Evolutionary conservation across 2,888 invertebrate genomes (phyloP).

Genomic region (Drosophila subquinaria): DNA sequence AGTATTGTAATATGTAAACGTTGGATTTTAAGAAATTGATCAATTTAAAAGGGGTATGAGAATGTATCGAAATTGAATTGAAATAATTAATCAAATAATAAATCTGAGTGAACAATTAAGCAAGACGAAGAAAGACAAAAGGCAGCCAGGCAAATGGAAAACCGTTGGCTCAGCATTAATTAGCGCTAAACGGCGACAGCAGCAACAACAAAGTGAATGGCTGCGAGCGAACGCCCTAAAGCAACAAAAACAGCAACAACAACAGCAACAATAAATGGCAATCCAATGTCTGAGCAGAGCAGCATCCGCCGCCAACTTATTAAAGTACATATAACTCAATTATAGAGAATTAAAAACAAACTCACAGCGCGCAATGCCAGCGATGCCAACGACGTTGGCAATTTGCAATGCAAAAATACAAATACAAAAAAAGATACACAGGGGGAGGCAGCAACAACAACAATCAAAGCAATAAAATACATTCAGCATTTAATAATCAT

Average conservation of each 20-base stretch:
- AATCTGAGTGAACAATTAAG: conserved; percentile 76
- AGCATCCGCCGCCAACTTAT: conserved; percentile 77
- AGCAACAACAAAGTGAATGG: conserved; percentile 41
- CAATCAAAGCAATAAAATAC: conserved; percentile 79
- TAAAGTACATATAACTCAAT: conserved; percentile 82
- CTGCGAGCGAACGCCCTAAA: conserved; percentile 60
- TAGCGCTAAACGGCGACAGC: conserved; percentile 77
- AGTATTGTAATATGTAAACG: background rate
- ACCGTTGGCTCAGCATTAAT: conserved; percentile 80
- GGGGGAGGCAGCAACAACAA: conserved; percentile 37
- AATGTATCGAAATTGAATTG: conserved; percentile 52
- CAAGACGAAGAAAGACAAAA: conserved; percentile 65
- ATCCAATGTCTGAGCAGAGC: conserved; percentile 45
- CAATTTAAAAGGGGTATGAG: conserved; percentile 4
- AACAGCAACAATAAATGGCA: conserved; percentile 36
- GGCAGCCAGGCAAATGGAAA: conserved; percentile 65
- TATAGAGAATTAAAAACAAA: conserved; percentile 82
- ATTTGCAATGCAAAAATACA: conserved; percentile 73
- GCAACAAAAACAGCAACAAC: conserved; percentile 31
- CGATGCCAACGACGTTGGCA: conserved; percentile 65
- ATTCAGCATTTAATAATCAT: conserved; percentile 80
- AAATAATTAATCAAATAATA: conserved; percentile 78
- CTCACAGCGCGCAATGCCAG: conserved; percentile 55
- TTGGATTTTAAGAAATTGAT: background rate
- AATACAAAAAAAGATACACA: conserved; percentile 44